Conservation (phyloP, 2,113 vertebrate species). For the Dromaius novaehollandiae region DNA sequence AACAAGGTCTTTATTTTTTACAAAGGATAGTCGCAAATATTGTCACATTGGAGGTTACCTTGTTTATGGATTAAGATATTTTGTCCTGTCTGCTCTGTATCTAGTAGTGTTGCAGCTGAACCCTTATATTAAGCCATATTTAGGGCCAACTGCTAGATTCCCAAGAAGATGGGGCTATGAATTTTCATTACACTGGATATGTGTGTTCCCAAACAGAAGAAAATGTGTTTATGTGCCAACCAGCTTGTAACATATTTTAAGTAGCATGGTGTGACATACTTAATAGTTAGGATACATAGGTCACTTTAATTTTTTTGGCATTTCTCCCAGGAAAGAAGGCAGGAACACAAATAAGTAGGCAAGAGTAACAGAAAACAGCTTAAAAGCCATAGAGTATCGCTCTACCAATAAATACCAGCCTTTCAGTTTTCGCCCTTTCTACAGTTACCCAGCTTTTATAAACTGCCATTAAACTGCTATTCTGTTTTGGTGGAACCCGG, state of each 20-base stretch:
- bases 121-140: neutral
- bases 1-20: neutral
- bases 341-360: neutral
- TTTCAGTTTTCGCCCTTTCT: neutral
- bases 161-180: neutral
- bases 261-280: neutral
- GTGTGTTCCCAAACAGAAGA: neutral
- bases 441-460: neutral
- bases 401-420: neutral
- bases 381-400: neutral
- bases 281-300: slow-evolving; percentile 11
- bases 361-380: neutral
- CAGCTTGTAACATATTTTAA: slow-evolving; percentile 27
- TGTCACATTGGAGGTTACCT: neutral
- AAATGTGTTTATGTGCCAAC: neutral
- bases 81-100: neutral
- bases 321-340: slow-evolving; percentile 5
- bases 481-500: neutral
- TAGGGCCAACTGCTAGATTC: neutral
- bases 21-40: neutral
- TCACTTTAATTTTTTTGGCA: slow-evolving; percentile 12
- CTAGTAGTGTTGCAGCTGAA: neutral
- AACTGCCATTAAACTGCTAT: neutral
- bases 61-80: neutral
- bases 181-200: neutral